phyloP scores from a whole-genome alignment of 2,113 vertebrate genomes.

The Serinus canaria region DNA sequence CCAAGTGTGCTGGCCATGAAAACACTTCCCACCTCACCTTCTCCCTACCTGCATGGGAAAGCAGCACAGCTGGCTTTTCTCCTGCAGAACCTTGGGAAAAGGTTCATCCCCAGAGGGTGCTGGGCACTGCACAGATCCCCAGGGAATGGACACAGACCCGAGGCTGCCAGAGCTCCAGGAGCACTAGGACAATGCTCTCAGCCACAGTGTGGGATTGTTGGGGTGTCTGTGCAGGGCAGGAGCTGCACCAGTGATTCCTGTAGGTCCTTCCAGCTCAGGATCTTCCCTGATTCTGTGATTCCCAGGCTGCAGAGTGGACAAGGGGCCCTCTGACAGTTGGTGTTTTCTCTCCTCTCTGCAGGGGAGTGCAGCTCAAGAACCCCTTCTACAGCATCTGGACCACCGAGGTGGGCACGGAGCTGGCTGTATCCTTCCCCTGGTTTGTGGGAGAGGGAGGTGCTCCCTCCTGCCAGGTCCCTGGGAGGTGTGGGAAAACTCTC shows the following conservation, averaged over 20 bases:
- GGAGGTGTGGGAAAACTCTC: not conserved
- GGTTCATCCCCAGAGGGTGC: not conserved
- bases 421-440: conserved; percentile 89
- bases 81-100: not conserved
- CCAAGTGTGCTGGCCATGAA: not conserved
- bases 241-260: not conserved
- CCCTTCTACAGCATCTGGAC: conserved; percentile 99
- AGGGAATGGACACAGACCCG: rapidly evolving
- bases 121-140: not conserved
- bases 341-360: conserved; percentile 56
- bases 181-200: rapidly evolving
- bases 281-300: not conserved
- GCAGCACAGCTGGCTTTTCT: not conserved
- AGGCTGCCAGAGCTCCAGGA: not conserved
- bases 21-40: not conserved
- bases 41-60: rapidly evolving
- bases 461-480: not conserved
- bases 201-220: not conserved
- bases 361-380: conserved; percentile 95
- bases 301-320: not conserved
- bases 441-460: not conserved
- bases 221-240: not conserved
- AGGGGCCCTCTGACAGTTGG: not conserved
- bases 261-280: not conserved
- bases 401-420: conserved; percentile 88